phyloP scores from a whole-genome alignment of 2,113 vertebrate species.

The Melanostigma gelatinosum region DNA sequence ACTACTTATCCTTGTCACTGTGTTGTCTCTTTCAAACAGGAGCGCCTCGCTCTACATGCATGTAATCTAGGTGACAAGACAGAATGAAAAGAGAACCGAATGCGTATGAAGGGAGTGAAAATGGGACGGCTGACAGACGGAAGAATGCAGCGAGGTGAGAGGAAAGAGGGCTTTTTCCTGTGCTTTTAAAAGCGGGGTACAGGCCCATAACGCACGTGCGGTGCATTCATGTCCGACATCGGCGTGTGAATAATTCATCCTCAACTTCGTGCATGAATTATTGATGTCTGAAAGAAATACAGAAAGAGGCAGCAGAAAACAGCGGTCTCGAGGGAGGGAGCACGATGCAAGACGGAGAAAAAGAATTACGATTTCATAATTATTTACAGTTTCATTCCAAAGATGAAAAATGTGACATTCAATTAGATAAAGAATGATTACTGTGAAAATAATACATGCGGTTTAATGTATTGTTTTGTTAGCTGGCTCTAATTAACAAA shows the following conservation, averaged over 20 bases:
- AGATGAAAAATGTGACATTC: constrained; percentile 60
- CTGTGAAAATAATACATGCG: constrained; percentile 17
- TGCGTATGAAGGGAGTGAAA: constrained; percentile 70
- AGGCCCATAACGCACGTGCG: constrained; percentile 50
- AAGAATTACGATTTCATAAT: constrained; percentile 71
- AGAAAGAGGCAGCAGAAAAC: constrained; percentile 66
- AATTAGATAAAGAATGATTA: constrained; percentile 51
- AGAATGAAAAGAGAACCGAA: constrained; percentile 75
- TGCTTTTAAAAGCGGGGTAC: constrained; percentile 58
- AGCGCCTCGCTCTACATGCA: constrained; percentile 76
- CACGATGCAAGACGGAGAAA: constrained; percentile 77
- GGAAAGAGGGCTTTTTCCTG: constrained; percentile 26
- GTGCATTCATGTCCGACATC: constrained; percentile 73
- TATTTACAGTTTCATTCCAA: constrained; percentile 63
- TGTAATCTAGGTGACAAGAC: constrained; percentile 84
- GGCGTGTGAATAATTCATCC: constrained; percentile 82
- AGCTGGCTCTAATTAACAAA: constrained; percentile 37
- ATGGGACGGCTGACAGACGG: constrained; percentile 59
- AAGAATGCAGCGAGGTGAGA: constrained; percentile 45
- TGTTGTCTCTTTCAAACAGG: constrained; percentile 80
- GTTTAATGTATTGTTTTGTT: constrained; percentile 43
- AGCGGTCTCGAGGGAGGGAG: constrained; percentile 49
- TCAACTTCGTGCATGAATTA: constrained; percentile 82
- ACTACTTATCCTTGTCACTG: constrained; percentile 80
- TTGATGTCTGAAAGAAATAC: constrained; percentile 79